Percentiles rank a stretch among this genome's conserved stretches.
Conservation (phyloP, 2,797 vertebrate genomes). For the Zalophus californianus region DNA sequence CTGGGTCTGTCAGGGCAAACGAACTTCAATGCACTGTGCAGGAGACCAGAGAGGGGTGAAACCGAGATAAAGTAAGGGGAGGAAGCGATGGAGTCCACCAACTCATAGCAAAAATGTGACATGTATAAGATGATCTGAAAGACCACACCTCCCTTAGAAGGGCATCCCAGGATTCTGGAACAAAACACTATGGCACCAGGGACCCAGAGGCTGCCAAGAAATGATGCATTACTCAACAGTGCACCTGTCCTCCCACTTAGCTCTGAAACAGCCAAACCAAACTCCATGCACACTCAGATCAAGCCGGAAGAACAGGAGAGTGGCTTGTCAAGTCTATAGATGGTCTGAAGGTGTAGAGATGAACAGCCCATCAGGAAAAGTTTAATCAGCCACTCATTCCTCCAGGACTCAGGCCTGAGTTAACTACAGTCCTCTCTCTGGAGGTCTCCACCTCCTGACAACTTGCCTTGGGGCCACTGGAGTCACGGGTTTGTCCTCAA, state of each 20-base stretch:
- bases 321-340: accelerated
- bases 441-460: background rate
- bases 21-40: background rate
- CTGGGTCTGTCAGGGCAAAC: too few relatives aligned
- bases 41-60: background rate
- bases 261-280: background rate
- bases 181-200: background rate
- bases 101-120: background rate
- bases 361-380: background rate
- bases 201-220: background rate
- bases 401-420: background rate
- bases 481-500: background rate
- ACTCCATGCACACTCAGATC: accelerated
- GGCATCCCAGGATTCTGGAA: background rate
- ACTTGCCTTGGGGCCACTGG: too few relatives aligned
- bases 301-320: too few relatives aligned
- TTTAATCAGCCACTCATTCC: background rate
- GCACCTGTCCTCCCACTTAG: background rate
- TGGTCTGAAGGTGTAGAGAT: too few relatives aligned
- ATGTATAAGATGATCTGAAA: accelerated
- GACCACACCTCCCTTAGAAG: background rate
- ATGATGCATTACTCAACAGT: background rate
- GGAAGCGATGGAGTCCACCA: background rate
- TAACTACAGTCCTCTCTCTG: background rate
- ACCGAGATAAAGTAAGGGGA: background rate